Evolutionary conservation across 1,140 invertebrate genomes (phyloP).

Genomic region (Trachymyrmex septentrionalis): DNA sequence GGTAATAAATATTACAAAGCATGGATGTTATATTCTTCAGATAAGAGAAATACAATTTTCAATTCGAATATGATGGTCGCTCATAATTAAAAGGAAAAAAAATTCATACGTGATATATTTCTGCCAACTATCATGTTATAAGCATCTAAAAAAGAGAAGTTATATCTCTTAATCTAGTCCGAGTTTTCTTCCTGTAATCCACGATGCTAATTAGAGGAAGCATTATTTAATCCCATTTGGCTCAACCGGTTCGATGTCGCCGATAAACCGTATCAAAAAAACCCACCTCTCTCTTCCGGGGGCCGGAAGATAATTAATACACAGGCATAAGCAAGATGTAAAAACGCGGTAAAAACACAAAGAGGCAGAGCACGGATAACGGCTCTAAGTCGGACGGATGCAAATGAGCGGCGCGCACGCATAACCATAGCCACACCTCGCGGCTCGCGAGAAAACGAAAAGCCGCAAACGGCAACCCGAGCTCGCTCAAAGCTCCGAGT

Average conservation of each 20-base stretch:
- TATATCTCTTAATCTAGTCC: constrained; percentile 13
- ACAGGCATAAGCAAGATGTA: constrained; percentile 51
- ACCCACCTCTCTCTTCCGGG: constrained; percentile 26
- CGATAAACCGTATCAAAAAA: constrained; percentile 52
- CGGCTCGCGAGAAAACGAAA: constrained; percentile 59
- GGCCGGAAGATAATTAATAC: constrained; percentile 48
- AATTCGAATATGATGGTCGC: not conserved
- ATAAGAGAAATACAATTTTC: not conserved
- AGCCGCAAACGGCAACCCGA: constrained; percentile 54
- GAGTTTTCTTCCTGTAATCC: not conserved
- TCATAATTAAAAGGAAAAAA: not conserved
- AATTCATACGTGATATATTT: constrained; percentile 15
- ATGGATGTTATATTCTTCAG: not conserved
- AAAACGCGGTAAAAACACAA: constrained; percentile 44
- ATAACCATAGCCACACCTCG: constrained; percentile 57
- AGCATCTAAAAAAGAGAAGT: not conserved
- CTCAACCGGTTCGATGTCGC: constrained; percentile 42
- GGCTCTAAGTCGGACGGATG: constrained; percentile 59
- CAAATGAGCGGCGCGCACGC: constrained; percentile 69
- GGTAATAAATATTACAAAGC: not conserved
- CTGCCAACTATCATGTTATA: not conserved
- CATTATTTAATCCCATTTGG: constrained; percentile 53
- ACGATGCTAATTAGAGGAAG: constrained; percentile 21
- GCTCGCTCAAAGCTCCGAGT: constrained; percentile 40
- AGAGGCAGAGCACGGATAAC: constrained; percentile 48